Conservation (phyloP, 2,888 invertebrate species). For the Scaptomyza parva region DNA sequence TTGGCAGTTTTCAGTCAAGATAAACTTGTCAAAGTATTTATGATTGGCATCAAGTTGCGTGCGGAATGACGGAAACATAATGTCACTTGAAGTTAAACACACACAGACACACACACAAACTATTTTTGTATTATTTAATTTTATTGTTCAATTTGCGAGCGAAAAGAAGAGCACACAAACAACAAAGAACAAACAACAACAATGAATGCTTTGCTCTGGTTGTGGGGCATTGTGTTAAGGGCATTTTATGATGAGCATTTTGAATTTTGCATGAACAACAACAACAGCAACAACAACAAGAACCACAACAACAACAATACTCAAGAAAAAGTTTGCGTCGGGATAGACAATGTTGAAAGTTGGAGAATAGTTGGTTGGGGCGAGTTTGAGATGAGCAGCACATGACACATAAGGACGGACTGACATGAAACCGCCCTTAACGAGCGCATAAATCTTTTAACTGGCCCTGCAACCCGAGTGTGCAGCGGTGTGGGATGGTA, state of each 20-base stretch:
- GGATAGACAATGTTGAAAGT: conserved; percentile 14
- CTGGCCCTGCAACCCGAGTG: conserved; percentile 51
- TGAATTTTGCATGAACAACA: conserved; percentile 56
- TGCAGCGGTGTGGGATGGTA: background rate
- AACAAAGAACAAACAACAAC: no score
- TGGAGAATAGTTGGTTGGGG: background rate
- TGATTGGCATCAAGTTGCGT: conserved; percentile 13
- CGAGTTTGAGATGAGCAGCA: conserved; percentile 38
- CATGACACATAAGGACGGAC: conserved; percentile 79
- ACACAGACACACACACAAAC: no score
- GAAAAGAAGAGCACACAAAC: no score
- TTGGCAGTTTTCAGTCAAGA: background rate
- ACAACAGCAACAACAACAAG: conserved; percentile 12
- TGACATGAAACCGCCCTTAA: conserved; percentile 78
- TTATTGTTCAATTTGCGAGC: conserved; percentile 15
- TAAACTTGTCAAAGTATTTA: no score
- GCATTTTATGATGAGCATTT: conserved; percentile 54
- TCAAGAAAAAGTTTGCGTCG: conserved; percentile 6
- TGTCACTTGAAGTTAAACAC: conserved; percentile 5
- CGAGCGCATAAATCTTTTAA: conserved; percentile 79
- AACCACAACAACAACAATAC: background rate
- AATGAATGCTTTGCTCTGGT: conserved; percentile 24
- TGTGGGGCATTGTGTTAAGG: conserved; percentile 45
- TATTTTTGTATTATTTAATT: conserved; percentile 3
- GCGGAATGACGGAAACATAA: background rate